Percentiles rank a stretch among this genome's conserved stretches.
phyloP scores from a whole-genome alignment of 2,888 invertebrate species.

The Elmis aenea region DNA sequence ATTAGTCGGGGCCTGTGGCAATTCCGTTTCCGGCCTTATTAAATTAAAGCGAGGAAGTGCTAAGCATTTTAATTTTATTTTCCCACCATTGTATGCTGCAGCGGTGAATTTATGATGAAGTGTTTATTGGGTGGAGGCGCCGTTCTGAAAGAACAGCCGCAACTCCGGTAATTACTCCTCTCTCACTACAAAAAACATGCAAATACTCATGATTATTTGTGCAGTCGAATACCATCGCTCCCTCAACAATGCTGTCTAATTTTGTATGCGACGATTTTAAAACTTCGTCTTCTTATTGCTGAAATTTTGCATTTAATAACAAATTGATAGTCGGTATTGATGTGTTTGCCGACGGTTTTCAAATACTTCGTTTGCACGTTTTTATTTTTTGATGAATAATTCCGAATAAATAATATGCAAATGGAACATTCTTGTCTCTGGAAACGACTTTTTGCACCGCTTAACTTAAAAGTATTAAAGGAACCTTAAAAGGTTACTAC shows the following conservation, averaged over 20 bases:
- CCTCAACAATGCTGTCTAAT: conserved; percentile 15
- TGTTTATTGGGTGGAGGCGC: conserved; percentile 24
- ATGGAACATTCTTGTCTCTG: no score
- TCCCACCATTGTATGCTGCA: conserved; percentile 30
- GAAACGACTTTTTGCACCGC: no score
- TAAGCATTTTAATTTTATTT: conserved; percentile 45
- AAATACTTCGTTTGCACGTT: no score
- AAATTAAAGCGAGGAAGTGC: conserved; percentile 43
- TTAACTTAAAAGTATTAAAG: no score
- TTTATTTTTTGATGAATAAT: no score
- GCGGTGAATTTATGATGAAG: conserved; percentile 36
- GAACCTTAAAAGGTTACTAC: no score
- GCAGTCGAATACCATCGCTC: conserved; percentile 17
- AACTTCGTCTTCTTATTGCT: neutral
- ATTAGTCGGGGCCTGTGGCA: conserved; percentile 38
- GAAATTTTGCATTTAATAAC: no score
- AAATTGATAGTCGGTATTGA: no score
- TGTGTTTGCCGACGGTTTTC: no score
- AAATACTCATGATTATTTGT: conserved; percentile 22
- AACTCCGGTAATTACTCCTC: conserved; percentile 20
- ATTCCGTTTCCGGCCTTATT: conserved; percentile 43
- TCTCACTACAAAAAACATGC: conserved; percentile 17
- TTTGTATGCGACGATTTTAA: conserved; percentile 10
- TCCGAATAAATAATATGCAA: no score
- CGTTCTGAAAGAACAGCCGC: conserved; percentile 17